Conservation (phyloP, 2,797 vertebrate genomes). For the Tarsius wallacei region DNA sequence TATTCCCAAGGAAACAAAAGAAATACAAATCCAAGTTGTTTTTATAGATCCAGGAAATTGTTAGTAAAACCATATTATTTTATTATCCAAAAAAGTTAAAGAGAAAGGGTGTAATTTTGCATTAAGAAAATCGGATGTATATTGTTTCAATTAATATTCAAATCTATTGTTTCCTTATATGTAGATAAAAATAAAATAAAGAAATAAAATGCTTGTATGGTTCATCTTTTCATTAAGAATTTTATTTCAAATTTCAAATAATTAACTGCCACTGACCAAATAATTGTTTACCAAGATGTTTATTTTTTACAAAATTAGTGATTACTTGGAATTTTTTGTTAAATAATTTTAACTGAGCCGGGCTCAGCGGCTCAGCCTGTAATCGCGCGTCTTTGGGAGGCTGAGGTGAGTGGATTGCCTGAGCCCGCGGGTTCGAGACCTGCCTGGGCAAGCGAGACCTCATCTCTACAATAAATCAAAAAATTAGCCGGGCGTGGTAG, state of each 20-base stretch:
- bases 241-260: background rate
- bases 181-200: background rate
- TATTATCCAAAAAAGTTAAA: background rate
- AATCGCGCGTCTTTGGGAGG: too few species aligned
- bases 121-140: background rate
- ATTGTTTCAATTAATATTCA: background rate
- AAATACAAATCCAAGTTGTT: background rate
- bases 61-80: background rate
- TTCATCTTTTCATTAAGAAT: background rate
- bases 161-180: background rate
- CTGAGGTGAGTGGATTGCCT: too few species aligned
- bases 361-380: too few species aligned
- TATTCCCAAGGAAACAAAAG: background rate
- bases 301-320: background rate
- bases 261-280: background rate
- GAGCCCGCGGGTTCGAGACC: too few species aligned
- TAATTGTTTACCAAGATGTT: background rate
- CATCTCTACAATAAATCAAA: too few species aligned
- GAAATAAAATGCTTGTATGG: background rate
- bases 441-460: too few species aligned
- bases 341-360: too few species aligned
- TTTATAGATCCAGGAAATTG: background rate
- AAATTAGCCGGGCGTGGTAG: too few species aligned
- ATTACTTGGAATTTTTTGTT: background rate
- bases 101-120: background rate